These are phyloP conservation scores for Andrena minutula DNA, from an alignment of 2,888 invertebrate species.

Conservation along the genomic window DNA sequence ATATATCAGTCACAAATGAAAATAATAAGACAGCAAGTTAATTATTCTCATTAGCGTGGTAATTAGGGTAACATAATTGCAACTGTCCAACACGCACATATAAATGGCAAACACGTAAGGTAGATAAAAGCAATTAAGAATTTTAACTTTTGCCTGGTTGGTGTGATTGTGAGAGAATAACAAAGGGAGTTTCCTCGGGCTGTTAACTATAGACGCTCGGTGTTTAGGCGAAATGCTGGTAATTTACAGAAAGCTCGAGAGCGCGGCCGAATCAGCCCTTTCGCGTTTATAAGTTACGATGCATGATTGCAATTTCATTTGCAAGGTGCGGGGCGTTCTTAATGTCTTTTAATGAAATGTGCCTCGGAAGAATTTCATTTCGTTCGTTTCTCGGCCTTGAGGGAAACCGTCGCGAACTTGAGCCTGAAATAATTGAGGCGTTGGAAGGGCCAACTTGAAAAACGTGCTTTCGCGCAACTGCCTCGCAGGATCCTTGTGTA, in stretches of 20 bases:
- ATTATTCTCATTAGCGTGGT: no score
- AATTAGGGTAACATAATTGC: no score
- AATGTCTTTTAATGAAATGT: conserved; percentile 61
- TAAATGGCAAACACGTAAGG: no score
- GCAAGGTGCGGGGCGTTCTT: conserved; percentile 42
- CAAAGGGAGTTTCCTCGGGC: neutral
- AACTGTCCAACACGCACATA: no score
- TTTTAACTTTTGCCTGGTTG: no score
- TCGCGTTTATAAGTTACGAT: conserved; percentile 40
- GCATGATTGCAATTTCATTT: conserved; percentile 60
- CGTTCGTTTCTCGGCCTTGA: conserved; percentile 36
- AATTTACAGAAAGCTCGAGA: conserved; percentile 20
- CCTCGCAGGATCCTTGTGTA: neutral
- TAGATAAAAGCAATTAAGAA: no score
- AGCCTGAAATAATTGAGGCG: conserved; percentile 46
- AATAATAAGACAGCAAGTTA: no score
- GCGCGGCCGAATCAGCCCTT: neutral
- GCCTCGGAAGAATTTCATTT: conserved; percentile 59
- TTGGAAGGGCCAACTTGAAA: conserved; percentile 1
- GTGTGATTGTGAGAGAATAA: no score
- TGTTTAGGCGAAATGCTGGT: conserved; percentile 11
- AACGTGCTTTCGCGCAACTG: neutral
- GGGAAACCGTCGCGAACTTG: conserved; percentile 7
- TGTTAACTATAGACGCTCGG: neutral
- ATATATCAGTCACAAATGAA: no score